Evolutionary conservation across 2,888 invertebrate species (phyloP).

Genomic region (Dinocampus coccinellae): DNA sequence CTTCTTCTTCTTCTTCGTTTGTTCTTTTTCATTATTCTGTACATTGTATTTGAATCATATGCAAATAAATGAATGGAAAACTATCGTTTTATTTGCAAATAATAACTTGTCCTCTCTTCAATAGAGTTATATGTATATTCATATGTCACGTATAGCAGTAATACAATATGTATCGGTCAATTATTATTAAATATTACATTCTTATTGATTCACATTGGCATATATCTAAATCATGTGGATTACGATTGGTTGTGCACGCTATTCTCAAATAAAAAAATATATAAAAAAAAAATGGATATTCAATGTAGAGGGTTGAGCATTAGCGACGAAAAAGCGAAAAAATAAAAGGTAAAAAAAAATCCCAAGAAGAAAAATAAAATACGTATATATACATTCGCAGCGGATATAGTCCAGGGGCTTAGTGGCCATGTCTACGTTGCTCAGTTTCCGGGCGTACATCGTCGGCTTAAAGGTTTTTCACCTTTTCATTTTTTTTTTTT

Average conservation of each 20-base stretch:
- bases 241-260: slow-evolving; percentile 47
- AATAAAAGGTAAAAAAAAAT: neutral
- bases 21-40: too few species aligned
- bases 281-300: slow-evolving; percentile 5
- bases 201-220: slow-evolving; percentile 35
- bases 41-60: too few species aligned
- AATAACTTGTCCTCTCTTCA: too few species aligned
- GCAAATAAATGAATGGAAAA: too few species aligned
- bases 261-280: too few species aligned
- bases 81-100: too few species aligned
- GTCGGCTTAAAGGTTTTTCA: slow-evolving; percentile 35
- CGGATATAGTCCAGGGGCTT: slow-evolving; percentile 48
- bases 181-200: slow-evolving; percentile 43
- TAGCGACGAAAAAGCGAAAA: neutral
- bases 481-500: slow-evolving; percentile 23
- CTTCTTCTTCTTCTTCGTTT: too few species aligned
- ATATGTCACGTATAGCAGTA: too few species aligned
- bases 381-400: too few species aligned
- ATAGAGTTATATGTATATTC: too few species aligned
- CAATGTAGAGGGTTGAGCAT: neutral
- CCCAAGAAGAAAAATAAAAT: neutral
- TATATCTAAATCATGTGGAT: slow-evolving; percentile 46
- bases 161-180: too few species aligned
- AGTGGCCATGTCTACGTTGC: slow-evolving; percentile 54
- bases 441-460: slow-evolving; percentile 38